These are phyloP conservation scores for Andrena flavipes DNA, from an alignment of 2,888 invertebrate species.

Conservation along the genomic window DNA sequence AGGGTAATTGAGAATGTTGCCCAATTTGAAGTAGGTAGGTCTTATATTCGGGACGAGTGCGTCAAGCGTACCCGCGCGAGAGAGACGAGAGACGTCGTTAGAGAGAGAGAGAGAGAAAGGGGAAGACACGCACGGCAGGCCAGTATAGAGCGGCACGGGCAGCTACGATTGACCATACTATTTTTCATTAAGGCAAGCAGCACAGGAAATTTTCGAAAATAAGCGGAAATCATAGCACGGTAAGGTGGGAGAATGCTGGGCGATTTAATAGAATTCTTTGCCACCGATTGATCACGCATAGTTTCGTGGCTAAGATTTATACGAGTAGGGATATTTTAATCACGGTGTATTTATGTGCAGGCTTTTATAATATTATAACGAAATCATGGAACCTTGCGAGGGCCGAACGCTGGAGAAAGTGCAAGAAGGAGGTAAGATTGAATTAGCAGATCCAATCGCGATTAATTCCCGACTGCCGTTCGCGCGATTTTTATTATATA, in stretches of 20 bases:
- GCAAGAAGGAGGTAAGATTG: slow-evolving; percentile 74
- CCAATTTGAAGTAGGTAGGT: slow-evolving; percentile 49
- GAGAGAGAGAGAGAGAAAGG: slow-evolving; percentile 42
- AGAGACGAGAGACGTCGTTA: slow-evolving; percentile 37
- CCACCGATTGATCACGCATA: not conserved
- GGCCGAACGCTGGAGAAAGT: slow-evolving; percentile 70
- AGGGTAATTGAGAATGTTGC: slow-evolving; percentile 46
- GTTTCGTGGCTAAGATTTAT: slow-evolving; percentile 23
- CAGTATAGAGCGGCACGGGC: slow-evolving; percentile 62
- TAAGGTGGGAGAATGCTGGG: slow-evolving; percentile 33
- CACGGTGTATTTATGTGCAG: slow-evolving; percentile 64
- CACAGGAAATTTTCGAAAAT: slow-evolving; percentile 57
- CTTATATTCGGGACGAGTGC: slow-evolving; percentile 62
- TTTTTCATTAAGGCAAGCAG: slow-evolving; percentile 62
- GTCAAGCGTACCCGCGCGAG: slow-evolving; percentile 54
- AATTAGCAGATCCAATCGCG: slow-evolving; percentile 15
- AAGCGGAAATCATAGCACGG: slow-evolving; percentile 32
- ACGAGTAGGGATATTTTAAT: slow-evolving; percentile 55
- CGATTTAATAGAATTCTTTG: slow-evolving; percentile 4
- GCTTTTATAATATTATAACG: slow-evolving; percentile 65
- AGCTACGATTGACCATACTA: slow-evolving; percentile 66
- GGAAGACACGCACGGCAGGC: slow-evolving; percentile 50
- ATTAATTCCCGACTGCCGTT: slow-evolving; percentile 44
- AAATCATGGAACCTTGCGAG: slow-evolving; percentile 75
- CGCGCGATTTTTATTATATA: slow-evolving; percentile 50